Evolutionary conservation across 1,140 invertebrate genomes (phyloP).

Genomic region (Phymorhynchus buccinoides): DNA sequence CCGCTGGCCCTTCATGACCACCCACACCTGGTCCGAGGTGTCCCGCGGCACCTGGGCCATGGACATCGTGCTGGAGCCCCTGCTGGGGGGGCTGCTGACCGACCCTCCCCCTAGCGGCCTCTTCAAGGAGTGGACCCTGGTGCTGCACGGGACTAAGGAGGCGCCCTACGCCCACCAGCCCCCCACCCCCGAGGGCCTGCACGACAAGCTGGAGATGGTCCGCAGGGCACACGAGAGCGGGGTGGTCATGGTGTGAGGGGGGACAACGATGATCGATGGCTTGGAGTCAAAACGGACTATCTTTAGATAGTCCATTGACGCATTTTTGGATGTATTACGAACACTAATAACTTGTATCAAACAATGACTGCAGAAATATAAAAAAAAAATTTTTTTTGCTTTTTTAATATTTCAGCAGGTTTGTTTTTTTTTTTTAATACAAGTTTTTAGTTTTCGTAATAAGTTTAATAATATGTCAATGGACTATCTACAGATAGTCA

Average conservation of each 20-base stretch:
- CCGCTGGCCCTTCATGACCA: slow-evolving; percentile 99
- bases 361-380: too few relatives aligned
- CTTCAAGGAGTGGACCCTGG: slow-evolving; percentile 96
- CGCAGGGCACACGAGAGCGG: slow-evolving; percentile 94
- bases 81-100: slow-evolving; percentile 55
- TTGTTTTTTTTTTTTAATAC: too few relatives aligned
- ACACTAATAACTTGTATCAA: too few relatives aligned
- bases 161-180: slow-evolving; percentile 83
- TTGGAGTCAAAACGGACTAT: too few relatives aligned
- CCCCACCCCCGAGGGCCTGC: slow-evolving; percentile 63
- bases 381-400: too few relatives aligned
- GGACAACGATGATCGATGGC: neutral
- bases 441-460: too few relatives aligned
- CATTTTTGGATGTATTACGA: neutral
- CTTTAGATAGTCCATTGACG: too few relatives aligned
- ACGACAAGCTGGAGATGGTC: slow-evolving; percentile 95
- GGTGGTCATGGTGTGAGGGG: slow-evolving; percentile 38
- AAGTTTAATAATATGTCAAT: too few relatives aligned
- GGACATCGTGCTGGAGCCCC: slow-evolving; percentile 81
- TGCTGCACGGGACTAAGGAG: slow-evolving; percentile 96
- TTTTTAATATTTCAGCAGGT: too few relatives aligned
- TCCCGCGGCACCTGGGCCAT: slow-evolving; percentile 95
- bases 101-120: slow-evolving; percentile 78
- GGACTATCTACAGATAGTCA: too few relatives aligned
- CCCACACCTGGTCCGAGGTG: slow-evolving; percentile 99